Evolutionary conservation across 2,888 invertebrate genomes (phyloP).

Genomic region (Agriopis marginaria): DNA sequence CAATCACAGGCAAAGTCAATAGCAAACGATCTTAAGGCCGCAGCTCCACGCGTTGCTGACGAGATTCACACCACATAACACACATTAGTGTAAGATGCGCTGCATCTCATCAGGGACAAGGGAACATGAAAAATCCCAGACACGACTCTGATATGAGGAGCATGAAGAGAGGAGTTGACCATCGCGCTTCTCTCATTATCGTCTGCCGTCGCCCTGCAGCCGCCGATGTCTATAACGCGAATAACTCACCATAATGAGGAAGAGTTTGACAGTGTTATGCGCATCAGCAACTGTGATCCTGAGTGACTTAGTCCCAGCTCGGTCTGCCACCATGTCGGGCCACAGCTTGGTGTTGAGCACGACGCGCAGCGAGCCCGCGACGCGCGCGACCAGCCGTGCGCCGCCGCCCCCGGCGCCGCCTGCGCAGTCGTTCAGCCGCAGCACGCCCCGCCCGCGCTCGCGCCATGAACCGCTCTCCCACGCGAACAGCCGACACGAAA

Average conservation of each 20-base stretch:
- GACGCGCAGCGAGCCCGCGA: conserved; percentile 95
- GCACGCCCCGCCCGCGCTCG: conserved; percentile 95
- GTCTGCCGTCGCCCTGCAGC: neutral
- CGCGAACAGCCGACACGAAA: conserved; percentile 95
- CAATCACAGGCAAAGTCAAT: too few relatives aligned
- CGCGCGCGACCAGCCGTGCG: conserved; percentile 94
- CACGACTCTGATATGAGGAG: too few relatives aligned
- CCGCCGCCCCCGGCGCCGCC: conserved; percentile 64
- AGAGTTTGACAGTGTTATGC: conserved; percentile 93
- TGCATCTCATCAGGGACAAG: too few relatives aligned
- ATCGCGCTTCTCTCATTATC: neutral
- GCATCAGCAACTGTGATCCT: conserved; percentile 95
- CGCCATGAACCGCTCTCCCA: conserved; percentile 96
- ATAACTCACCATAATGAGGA: conserved; percentile 91
- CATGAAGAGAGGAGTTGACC: too few relatives aligned
- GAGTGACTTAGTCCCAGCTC: conserved; percentile 94
- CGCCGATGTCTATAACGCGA: neutral
- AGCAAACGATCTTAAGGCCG: too few relatives aligned
- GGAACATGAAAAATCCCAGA: too few relatives aligned
- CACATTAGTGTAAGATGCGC: too few relatives aligned
- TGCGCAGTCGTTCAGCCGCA: conserved; percentile 93
- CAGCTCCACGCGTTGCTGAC: too few relatives aligned
- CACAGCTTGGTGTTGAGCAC: conserved; percentile 97
- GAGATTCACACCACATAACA: too few relatives aligned
- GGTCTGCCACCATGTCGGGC: conserved; percentile 96